These are phyloP conservation scores for Colostygia pectinataria DNA, from an alignment of 2,888 invertebrate species.

Conservation along the genomic window DNA sequence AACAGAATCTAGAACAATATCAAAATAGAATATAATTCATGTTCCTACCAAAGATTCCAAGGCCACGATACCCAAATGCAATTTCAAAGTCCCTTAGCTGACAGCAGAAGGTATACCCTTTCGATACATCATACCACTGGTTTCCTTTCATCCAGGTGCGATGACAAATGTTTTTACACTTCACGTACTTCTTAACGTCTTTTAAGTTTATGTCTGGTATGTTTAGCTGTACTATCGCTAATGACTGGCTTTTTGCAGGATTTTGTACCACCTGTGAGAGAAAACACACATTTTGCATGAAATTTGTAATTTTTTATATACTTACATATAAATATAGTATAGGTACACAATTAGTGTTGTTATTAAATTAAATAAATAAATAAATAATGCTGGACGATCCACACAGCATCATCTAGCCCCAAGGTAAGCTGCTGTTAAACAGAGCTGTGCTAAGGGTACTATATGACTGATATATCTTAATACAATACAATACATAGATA, in stretches of 20 bases:
- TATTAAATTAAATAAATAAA: too few relatives aligned
- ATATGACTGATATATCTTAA: too few relatives aligned
- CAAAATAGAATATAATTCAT: conserved; percentile 8
- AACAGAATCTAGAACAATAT: too few relatives aligned
- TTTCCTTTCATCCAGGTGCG: conserved; percentile 48
- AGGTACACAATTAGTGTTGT: too few relatives aligned
- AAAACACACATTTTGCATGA: too few relatives aligned
- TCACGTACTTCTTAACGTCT: conserved; percentile 36
- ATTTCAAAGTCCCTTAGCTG: conserved; percentile 46
- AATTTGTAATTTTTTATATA: too few relatives aligned
- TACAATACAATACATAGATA: too few relatives aligned
- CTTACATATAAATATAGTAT: too few relatives aligned
- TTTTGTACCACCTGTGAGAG: conserved; percentile 57
- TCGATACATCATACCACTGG: conserved; percentile 43
- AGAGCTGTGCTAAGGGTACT: too few relatives aligned
- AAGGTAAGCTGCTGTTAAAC: too few relatives aligned
- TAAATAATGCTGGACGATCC: too few relatives aligned
- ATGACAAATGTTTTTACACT: conserved; percentile 54
- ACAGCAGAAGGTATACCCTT: conserved; percentile 60
- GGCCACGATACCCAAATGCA: conserved; percentile 36
- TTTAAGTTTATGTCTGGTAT: conserved; percentile 45
- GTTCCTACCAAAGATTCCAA: conserved; percentile 29
- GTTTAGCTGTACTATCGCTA: conserved; percentile 62
- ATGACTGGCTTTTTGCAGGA: conserved; percentile 35
- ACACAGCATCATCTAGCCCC: too few relatives aligned